Evolutionary conservation across 2,113 vertebrate genomes (phyloP), one percentile per base, ranked within the genome.

Genomic region (Rhynchopsitta pachyrhyncha): DNA sequence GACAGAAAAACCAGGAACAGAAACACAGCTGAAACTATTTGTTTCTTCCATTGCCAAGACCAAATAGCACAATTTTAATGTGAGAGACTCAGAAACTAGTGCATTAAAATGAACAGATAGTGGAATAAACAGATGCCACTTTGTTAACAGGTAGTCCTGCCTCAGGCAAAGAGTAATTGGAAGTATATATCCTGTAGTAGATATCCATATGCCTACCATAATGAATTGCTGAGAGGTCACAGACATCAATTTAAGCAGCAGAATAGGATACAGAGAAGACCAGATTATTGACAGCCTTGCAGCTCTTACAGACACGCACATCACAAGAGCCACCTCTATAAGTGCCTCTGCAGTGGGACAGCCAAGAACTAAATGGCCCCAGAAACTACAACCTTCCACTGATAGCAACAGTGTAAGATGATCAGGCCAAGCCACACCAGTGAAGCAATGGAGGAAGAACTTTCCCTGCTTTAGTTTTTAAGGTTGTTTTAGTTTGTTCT

Each of bases 11-110:
- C 29, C 9, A 5, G 35, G 33, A 86, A 75, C 17, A 78, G 68
- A 91, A 92, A 92, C 68, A 77, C 28, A 83, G 44, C 17, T 92
- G 53, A 83, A 96, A 83, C 24, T 33, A 89, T 87, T 59, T 77
- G 49, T 71, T 94, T 90, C 60, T 94, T 88, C 62, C 39, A 44
- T 28, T 90, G 73, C 60, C 82, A 92, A 85, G 33, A 55, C 33
- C 5, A 93, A 90, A 86, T 5, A 59, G 37, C 16, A n/a, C 4
- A 46, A 69, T 42, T 92, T 86, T 81, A 83, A 92, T 77, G 75
- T 69, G 64, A 85, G 28, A 70, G 7, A 13, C 64, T 88, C 33
- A 64, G 46, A 92, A 88, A 81, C 14, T 13, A 44, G 5, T 9
- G 39, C 55, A 74, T 82, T 23, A 39, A 69, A 94, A 87, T 17